Evolutionary conservation across 2,888 invertebrate species (phyloP), one percentile per base, ranked within the genome.

Genomic region (Drosophila villosipedis): DNA sequence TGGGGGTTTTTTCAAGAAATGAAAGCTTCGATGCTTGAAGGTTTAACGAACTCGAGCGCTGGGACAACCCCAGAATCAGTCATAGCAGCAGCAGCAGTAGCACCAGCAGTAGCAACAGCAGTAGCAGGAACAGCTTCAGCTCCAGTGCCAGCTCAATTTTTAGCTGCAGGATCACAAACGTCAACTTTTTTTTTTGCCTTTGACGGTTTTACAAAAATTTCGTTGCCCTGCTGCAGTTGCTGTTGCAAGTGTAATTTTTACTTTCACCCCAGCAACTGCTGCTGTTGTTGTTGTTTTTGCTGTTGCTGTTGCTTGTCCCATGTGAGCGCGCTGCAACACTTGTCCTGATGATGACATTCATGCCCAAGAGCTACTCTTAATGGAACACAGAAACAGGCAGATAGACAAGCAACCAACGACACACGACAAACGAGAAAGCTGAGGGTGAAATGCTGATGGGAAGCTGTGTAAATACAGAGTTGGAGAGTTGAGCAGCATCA

Each of bases 281-380:
- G 19, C 2, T 58, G 50, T 14, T 59, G 59, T 25, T 47, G 62
- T 33, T 54, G 57, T 33, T 43, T 53, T 35, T 61, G 49, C 1
- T 68, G 50, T 37, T 57, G 50, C 16, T 53, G 62, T 41, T 66
- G 62, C 25, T 70, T 54, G 63, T 75, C 78, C 72, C 82, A 76
- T 82, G 83, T 84, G 83, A 71, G 68, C 68, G 66, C 63, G 53
- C 74, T 59, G 64, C 66, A 66, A 79, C 85, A 87, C 86, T 86
- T 90, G 83, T 85, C 80, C 79, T 78, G 84, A 84, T 83, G 89
- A 90, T 90, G 91, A 82, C 83, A 89, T 89, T 89, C 84, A 86
- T 89, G 84, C 89, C 82, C 84, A 86, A 90, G 87, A 85, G 89
- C 84, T 76, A 85, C 90, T 85, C 80, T 82, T 84, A 82, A 83